Percentiles rank a stretch among this genome's conserved stretches.
Evolutionary conservation across 2,113 vertebrate genomes (phyloP).

Genomic region (Thymallus thymallus): DNA sequence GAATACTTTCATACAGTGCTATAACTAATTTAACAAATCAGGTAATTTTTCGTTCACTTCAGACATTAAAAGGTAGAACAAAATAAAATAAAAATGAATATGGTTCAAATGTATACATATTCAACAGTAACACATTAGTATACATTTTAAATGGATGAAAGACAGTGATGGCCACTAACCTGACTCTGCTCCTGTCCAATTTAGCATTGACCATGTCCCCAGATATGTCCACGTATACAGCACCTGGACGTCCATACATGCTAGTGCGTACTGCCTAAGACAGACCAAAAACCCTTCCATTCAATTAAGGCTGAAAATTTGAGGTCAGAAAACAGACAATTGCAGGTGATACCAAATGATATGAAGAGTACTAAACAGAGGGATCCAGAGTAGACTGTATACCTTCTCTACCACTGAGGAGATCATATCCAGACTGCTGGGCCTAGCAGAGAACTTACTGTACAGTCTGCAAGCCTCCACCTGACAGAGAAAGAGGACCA

Average conservation of each 20-base stretch:
- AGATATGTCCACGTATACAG: conserved; percentile 92
- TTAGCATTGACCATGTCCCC: conserved; percentile 88
- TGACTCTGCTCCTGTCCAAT: conserved; percentile 78
- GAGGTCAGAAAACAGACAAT: not conserved
- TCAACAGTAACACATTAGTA: not conserved
- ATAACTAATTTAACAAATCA: too few species aligned
- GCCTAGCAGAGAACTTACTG: conserved; percentile 88
- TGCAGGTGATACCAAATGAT: not conserved
- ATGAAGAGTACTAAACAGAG: not conserved
- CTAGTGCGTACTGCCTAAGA: conserved; percentile 89
- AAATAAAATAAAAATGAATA: too few species aligned
- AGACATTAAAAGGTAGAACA: too few species aligned
- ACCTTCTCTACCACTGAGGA: conserved; percentile 93
- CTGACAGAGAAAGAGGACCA: conserved; percentile 58
- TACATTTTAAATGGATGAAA: conserved; percentile 6
- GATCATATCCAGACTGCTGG: conserved; percentile 84
- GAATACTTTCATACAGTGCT: too few species aligned
- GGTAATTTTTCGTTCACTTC: too few species aligned
- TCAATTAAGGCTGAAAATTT: too few species aligned
- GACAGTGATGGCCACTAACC: conserved; percentile 52
- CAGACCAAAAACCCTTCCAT: not conserved
- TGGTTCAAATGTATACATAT: too few species aligned
- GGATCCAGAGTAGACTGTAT: conserved; percentile 10
- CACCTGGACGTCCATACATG: conserved; percentile 90
- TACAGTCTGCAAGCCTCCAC: conserved; percentile 93